Conservation (phyloP, 2,113 vertebrate genomes). For the Ammodytes dubius region DNA sequence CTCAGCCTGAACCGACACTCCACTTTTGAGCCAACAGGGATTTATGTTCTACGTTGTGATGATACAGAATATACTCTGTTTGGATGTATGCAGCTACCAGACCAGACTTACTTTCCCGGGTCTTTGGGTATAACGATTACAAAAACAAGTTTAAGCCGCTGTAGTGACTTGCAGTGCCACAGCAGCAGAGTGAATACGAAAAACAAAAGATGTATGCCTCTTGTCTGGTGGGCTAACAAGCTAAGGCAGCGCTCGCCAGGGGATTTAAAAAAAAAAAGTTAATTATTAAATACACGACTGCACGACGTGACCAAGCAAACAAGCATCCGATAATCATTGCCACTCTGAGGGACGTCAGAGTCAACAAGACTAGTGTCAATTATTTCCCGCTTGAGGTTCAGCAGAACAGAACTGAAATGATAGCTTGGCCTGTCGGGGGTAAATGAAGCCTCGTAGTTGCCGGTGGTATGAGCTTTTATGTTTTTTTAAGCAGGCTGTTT, state of each 20-base stretch:
- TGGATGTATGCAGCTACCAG: neutral
- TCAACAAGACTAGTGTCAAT: constrained; percentile 61
- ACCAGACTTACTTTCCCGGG: neutral
- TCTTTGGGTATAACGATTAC: neutral
- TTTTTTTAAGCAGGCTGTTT: constrained; percentile 45
- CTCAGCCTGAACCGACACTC: neutral
- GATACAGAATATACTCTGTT: constrained; percentile 31
- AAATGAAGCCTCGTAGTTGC: constrained; percentile 48
- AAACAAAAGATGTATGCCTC: constrained; percentile 48
- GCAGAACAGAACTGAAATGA: constrained; percentile 46
- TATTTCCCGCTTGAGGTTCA: constrained; percentile 48
- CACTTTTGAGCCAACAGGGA: constrained; percentile 23
- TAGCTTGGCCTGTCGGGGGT: constrained; percentile 29
- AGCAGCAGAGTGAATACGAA: constrained; percentile 6
- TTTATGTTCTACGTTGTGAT: constrained; percentile 65
- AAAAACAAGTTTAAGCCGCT: neutral
- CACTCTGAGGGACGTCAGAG: constrained; percentile 48
- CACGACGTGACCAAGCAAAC: constrained; percentile 61
- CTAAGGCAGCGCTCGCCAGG: constrained; percentile 35
- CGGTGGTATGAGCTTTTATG: constrained; percentile 29
- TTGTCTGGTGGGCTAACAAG: constrained; percentile 40
- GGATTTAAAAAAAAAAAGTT: constrained; percentile 44
- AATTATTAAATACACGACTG: constrained; percentile 57
- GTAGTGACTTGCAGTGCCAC: constrained; percentile 10
- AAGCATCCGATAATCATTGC: constrained; percentile 66